Evolutionary conservation across 2,797 vertebrate genomes (phyloP), one percentile per base, ranked within the genome.

Genomic region (Neosilurus mollespiculum): DNA sequence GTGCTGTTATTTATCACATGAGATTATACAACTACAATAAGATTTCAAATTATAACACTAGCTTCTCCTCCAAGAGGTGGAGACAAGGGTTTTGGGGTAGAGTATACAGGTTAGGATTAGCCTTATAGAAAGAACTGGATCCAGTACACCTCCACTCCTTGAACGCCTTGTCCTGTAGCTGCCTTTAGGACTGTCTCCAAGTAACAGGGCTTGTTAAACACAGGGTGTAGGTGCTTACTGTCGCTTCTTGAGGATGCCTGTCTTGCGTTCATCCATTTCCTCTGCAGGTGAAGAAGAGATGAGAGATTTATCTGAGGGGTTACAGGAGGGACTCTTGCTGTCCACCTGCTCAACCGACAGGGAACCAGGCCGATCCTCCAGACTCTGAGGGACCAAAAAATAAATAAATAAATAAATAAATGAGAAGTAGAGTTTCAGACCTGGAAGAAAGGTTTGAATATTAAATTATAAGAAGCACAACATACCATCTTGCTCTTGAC

Each of bases 401-500:
- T 24, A 1, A 16, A 43, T 22, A 58, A 16, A 67, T 1, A 73
- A 22, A 20, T 5, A 43, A 43, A 43, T 8, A 43, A 43, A 43
- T 43, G 54, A 15, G 4, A 18, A 30, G 7, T 51, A 51, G 24
- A 69, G 15, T 54, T 0, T 26, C 1, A 75, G 12, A 56, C 0
- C 20, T 2, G 8, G 22, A 56, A 10, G 20, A n/a, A 24, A 34
- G 16, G 11, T 14, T 56, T 9, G 15, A 43, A 14, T 9, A n/a
- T 59, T 14, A 22, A 7, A 62, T 24, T 24, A 49, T 14, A 26
- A 64, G 9, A 64, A 65, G 14, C 4, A 2, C 7, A 30, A 58
- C 58, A 2, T 90, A 99, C 98, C 97, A 99, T 99, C 94, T 99
- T 99, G 92, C 97, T 99, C 90, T 99, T 99, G 92, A 99, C 98